A percentile compares a stretch with the other conserved stretches of the same genome.
phyloP scores from a whole-genome alignment of 2,888 invertebrate species.

The Allolobophora icterica region DNA sequence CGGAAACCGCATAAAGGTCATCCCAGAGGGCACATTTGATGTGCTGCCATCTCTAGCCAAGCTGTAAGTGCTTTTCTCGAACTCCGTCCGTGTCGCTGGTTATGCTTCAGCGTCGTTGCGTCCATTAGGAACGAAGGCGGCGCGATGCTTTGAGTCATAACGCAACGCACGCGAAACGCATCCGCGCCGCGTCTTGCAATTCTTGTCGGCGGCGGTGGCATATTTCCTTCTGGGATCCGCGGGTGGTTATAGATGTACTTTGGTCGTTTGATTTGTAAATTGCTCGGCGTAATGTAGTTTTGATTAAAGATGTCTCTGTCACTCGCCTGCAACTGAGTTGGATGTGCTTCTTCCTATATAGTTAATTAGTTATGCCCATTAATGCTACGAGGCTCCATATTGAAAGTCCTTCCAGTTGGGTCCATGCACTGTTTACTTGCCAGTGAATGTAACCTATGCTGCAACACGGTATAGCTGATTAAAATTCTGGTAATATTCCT shows the following conservation, averaged over 20 bases:
- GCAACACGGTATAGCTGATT: too few relatives aligned
- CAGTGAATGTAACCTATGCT: neutral
- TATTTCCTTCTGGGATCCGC: neutral
- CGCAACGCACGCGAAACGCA: neutral
- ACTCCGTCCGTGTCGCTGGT: neutral
- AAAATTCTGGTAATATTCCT: too few relatives aligned
- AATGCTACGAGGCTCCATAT: neutral
- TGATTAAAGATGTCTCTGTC: neutral
- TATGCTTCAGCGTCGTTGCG: neutral
- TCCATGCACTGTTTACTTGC: neutral
- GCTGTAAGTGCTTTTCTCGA: constrained; percentile 24
- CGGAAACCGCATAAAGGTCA: neutral
- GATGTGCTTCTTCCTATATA: neutral
- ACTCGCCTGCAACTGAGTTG: neutral
- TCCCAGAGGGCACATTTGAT: constrained; percentile 28
- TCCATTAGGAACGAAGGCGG: neutral
- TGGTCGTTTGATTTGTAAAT: constrained; percentile 19
- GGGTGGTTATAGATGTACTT: neutral
- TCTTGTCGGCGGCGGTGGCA: neutral
- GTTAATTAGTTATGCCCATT: too few relatives aligned
- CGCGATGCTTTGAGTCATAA: neutral
- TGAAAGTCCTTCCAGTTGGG: neutral
- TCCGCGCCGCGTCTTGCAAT: neutral
- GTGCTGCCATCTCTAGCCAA: constrained; percentile 25
- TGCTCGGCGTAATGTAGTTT: constrained; percentile 24